These are phyloP conservation scores for Gallinago paraguaiae DNA, from an alignment of 2,113 vertebrate genomes.

Conservation along the genomic window DNA sequence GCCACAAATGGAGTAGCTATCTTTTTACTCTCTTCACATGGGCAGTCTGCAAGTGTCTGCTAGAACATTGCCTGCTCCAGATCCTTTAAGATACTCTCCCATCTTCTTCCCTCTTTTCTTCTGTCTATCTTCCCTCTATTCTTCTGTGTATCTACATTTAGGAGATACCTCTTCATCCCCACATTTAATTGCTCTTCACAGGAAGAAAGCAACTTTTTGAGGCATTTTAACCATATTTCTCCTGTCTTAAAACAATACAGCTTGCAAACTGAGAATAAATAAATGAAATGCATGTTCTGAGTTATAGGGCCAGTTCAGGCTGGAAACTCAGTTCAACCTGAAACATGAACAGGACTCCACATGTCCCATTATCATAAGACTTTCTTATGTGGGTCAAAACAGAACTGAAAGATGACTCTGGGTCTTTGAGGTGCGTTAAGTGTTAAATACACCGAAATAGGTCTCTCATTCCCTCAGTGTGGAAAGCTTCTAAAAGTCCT, in stretches of 20 bases:
- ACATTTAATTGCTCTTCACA: not conserved
- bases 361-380: not conserved
- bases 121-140: not conserved
- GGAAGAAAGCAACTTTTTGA: not conserved
- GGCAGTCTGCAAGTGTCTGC: not conserved
- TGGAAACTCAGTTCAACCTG: not conserved
- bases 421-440: not conserved
- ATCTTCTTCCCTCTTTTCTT: not conserved
- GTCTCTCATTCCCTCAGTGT: not conserved
- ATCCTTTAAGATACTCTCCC: not conserved
- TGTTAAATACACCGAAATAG: not conserved
- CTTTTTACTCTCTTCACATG: not conserved
- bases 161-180: not conserved
- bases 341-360: not conserved
- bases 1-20: not conserved
- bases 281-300: not conserved
- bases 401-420: rapidly evolving
- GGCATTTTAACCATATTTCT: not conserved
- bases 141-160: not conserved
- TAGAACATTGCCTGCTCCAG: not conserved
- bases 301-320: not conserved
- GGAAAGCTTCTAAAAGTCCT: not conserved
- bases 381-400: rapidly evolving
- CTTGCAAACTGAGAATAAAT: not conserved
- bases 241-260: not conserved